Percentiles rank a stretch among this genome's conserved stretches.
Evolutionary conservation across 2,113 vertebrate genomes (phyloP).

Genomic region (Campylorhamphus procurvoides): DNA sequence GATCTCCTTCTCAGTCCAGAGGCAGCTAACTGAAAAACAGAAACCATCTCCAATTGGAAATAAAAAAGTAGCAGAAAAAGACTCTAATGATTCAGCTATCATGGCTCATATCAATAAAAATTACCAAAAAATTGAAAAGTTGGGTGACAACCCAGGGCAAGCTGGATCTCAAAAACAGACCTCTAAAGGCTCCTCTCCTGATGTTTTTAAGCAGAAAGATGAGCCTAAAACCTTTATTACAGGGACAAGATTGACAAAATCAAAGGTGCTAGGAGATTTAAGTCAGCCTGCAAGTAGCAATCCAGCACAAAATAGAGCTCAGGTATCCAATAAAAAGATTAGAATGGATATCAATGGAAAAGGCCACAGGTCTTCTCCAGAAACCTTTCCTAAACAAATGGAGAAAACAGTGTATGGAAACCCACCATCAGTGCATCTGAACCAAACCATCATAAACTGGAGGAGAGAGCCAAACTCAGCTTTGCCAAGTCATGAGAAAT

Average conservation of each 20-base stretch:
- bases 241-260: conserved; percentile 46
- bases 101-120: conserved; percentile 46
- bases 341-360: conserved; percentile 23
- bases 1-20: conserved; percentile 53
- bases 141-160: not conserved
- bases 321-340: conserved; percentile 31
- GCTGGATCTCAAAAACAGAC: conserved; percentile 21
- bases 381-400: conserved; percentile 12
- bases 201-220: conserved; percentile 38
- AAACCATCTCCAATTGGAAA: not conserved
- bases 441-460: conserved; percentile 59
- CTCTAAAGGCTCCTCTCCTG: conserved; percentile 8
- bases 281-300: not conserved
- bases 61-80: not conserved
- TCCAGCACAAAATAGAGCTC: conserved; percentile 52
- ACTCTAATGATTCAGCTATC: not conserved
- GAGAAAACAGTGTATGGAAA: conserved; percentile 70
- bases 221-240: conserved; percentile 31
- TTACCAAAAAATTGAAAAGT: conserved; percentile 26
- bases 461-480: conserved; percentile 38
- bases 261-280: conserved; percentile 39
- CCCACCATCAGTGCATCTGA: conserved; percentile 41
- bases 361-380: conserved; percentile 2
- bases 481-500: conserved; percentile 52
- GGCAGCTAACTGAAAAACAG: conserved; percentile 52